Percentiles rank a stretch among this genome's conserved stretches.
These are phyloP conservation scores for Melolontha melolontha DNA, from an alignment of 2,888 invertebrate species.

Conservation along the genomic window DNA sequence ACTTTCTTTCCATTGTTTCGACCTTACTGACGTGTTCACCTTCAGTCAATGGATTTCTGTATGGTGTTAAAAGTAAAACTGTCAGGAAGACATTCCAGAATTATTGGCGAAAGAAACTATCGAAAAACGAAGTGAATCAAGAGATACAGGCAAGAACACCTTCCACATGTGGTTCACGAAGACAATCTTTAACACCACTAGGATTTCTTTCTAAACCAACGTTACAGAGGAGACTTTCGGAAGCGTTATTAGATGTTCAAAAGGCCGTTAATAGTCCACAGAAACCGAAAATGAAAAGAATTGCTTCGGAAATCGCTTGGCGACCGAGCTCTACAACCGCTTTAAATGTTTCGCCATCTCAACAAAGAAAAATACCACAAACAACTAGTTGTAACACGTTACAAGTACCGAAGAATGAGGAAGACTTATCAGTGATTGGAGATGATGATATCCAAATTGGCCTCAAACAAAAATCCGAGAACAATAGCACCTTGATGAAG, in stretches of 20 bases:
- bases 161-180: conserved; percentile 80
- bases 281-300: conserved; percentile 64
- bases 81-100: conserved; percentile 80
- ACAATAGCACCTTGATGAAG: conserved; percentile 3
- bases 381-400: conserved; percentile 79
- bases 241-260: conserved; percentile 68
- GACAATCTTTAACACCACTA: conserved; percentile 76
- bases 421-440: conserved; percentile 59
- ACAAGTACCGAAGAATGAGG: conserved; percentile 70
- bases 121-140: conserved; percentile 82
- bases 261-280: conserved; percentile 57
- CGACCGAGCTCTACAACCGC: conserved; percentile 65
- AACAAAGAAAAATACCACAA: conserved; percentile 69
- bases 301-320: conserved; percentile 68
- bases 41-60: conserved; percentile 80
- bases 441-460: conserved; percentile 56
- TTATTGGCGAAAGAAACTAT: conserved; percentile 82
- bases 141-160: conserved; percentile 86
- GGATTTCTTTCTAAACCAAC: conserved; percentile 68
- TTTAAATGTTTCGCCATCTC: conserved; percentile 55
- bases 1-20: conserved; percentile 72
- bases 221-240: conserved; percentile 70
- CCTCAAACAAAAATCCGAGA: conserved; percentile 47
- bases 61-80: conserved; percentile 80
- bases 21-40: conserved; percentile 78